phyloP scores from a whole-genome alignment of 2,888 invertebrate species.

The Plutella xylostella region DNA sequence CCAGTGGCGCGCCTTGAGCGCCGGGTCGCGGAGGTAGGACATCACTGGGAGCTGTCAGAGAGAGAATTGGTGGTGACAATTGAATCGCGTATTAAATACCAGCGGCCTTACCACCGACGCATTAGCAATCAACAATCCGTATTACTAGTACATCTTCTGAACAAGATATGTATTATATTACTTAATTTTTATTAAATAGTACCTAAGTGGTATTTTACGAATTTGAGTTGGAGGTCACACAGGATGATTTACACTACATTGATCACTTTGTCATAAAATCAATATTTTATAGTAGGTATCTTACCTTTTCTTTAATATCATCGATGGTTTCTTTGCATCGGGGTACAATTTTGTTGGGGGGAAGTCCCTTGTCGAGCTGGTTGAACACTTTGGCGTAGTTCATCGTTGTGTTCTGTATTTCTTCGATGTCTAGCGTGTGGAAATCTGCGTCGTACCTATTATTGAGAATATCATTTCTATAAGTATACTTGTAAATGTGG shows the following conservation, averaged over 20 bases:
- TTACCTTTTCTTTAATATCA: conserved; percentile 80
- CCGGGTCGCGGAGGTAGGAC: conserved; percentile 83
- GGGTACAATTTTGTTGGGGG: conserved; percentile 83
- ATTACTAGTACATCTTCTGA: no score
- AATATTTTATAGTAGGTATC: no score
- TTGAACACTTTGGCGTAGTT: conserved; percentile 78
- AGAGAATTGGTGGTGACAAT: conserved; percentile 10
- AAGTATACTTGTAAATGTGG: no score
- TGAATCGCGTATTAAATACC: not conserved
- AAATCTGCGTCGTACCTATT: conserved; percentile 67
- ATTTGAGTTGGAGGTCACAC: no score
- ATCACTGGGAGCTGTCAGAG: conserved; percentile 81
- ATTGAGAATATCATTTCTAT: not conserved
- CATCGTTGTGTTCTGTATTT: conserved; percentile 75
- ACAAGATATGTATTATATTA: not conserved
- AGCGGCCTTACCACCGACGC: no score
- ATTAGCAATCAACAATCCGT: no score
- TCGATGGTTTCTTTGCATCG: conserved; percentile 82
- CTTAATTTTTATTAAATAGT: not conserved
- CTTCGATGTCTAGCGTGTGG: conserved; percentile 76
- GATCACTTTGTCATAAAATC: no score
- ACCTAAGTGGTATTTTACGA: no score
- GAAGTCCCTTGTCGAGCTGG: conserved; percentile 85
- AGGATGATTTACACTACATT: no score
- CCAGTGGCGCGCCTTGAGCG: conserved; percentile 86